phyloP scores from a whole-genome alignment of 1,140 invertebrate genomes.

The Ctenoplectra terminalis region DNA sequence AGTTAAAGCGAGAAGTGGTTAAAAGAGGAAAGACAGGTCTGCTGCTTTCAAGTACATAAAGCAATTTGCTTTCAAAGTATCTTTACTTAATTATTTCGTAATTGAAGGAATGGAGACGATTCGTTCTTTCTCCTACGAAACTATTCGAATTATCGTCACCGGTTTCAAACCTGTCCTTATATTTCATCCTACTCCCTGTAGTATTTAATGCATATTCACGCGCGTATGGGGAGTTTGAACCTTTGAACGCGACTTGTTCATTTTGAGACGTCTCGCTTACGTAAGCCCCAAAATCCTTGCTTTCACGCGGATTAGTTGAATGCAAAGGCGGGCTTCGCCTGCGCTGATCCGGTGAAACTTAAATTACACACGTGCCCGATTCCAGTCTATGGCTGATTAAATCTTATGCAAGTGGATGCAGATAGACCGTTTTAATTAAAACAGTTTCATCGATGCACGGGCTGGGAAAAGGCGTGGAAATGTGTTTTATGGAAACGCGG shows the following conservation, averaged over 20 bases:
- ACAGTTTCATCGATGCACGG: constrained; percentile 30
- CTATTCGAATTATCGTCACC: constrained; percentile 1
- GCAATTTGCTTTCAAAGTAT: constrained; percentile 49
- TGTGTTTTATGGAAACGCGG: neutral
- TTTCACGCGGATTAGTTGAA: constrained; percentile 67
- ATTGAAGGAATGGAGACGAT: constrained; percentile 53
- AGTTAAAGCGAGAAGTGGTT: constrained; percentile 28
- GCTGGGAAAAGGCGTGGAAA: neutral
- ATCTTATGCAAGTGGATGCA: constrained; percentile 60
- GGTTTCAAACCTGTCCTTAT: neutral
- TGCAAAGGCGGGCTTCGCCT: constrained; percentile 54
- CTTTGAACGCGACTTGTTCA: constrained; percentile 48
- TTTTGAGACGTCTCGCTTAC: constrained; percentile 52
- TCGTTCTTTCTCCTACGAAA: neutral
- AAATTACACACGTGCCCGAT: constrained; percentile 66
- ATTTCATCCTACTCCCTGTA: neutral
- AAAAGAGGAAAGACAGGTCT: constrained; percentile 43
- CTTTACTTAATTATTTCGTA: constrained; percentile 65
- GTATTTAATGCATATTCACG: neutral
- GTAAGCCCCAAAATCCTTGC: constrained; percentile 69
- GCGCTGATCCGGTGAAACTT: constrained; percentile 66
- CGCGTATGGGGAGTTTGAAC: neutral
- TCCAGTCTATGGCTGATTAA: constrained; percentile 67
- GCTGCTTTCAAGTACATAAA: constrained; percentile 49
- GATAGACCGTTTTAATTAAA: constrained; percentile 71